Base-by-base conservation (phyloP, 2,113 vertebrate genomes). In the Mystacornis crossleyi region DNA sequence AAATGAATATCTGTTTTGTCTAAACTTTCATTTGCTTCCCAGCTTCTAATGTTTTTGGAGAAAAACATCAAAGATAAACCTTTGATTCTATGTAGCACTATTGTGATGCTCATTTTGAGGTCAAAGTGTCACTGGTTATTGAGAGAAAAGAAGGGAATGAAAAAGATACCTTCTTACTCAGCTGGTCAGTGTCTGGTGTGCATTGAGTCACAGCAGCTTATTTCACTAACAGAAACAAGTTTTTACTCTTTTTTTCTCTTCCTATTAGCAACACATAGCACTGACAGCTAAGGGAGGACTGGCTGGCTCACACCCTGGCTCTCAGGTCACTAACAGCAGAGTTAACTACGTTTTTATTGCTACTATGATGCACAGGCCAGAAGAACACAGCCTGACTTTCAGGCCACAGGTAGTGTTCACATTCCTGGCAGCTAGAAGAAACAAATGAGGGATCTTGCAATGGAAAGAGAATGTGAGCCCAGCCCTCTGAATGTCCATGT, bases 141-240 rank as follows among this genome's bases (percentile, higher is more conserved):
- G 58, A 62, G 31, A 93, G 55, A 93, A 89, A 57, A 48, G 36
- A 64, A 74, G 14, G 21, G 90, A 90, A 85, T 67, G 31, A 84
- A 78, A 91, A 89, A 89, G 67, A 81, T 88, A 90, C 51, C 60
- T 89, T 96, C 92, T 93, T 96, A 69, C 72, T 94, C 93, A 97
- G 64, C 72, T 69, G 45, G 53, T 83, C 9, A 0, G 64, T 91
- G 92, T 72, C 96, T 86, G 31, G 60, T 78, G 88, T 81, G 55
- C 19, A 8, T 77, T 91, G 95, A 95, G 67, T 95, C 95, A 86
- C 70, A 86, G 60, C 55, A 83, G 55, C 93, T 94, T 86, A 71
- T 92, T 96, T 92, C 67, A 70, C 88, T 67, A 47, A 66, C 25
- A 96, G 79, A 95, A 96, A 67, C 28, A 78, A 88, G 31, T 60